These are phyloP conservation scores for Meteorus cinctellus DNA, from an alignment of 2,888 invertebrate species.

Conservation along the genomic window DNA sequence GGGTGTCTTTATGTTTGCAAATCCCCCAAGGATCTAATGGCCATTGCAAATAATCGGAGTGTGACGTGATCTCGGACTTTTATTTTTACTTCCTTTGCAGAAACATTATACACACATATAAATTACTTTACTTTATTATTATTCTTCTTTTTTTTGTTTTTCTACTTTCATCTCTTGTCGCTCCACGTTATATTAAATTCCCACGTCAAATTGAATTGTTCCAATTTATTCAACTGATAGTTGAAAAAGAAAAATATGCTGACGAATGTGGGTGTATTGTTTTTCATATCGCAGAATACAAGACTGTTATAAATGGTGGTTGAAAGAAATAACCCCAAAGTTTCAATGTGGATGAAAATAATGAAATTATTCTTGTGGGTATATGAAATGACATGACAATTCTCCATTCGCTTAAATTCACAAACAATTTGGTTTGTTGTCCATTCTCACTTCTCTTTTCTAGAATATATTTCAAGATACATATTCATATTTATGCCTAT, in stretches of 20 bases:
- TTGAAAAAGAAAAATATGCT: conserved; percentile 7
- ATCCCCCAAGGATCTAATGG: conserved; percentile 13
- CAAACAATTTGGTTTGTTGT: background rate
- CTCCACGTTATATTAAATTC: conserved; percentile 27
- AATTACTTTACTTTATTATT: conserved; percentile 10
- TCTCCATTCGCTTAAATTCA: background rate
- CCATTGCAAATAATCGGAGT: conserved; percentile 31
- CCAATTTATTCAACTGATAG: conserved; percentile 25
- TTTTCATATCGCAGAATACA: no score
- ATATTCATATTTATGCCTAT: background rate
- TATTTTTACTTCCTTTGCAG: conserved; percentile 22
- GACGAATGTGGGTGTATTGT: no score
- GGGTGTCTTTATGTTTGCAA: background rate
- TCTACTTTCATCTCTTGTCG: background rate
- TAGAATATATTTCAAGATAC: background rate
- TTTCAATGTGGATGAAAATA: background rate
- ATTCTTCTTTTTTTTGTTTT: background rate
- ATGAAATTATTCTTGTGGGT: background rate
- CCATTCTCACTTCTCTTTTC: background rate
- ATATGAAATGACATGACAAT: background rate
- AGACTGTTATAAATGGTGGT: no score
- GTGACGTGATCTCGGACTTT: conserved; percentile 27
- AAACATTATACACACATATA: background rate
- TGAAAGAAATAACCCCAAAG: no score
- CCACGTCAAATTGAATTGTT: background rate